Conservation (phyloP, 2,797 vertebrate species). For the Enteromius trimaculatus region DNA sequence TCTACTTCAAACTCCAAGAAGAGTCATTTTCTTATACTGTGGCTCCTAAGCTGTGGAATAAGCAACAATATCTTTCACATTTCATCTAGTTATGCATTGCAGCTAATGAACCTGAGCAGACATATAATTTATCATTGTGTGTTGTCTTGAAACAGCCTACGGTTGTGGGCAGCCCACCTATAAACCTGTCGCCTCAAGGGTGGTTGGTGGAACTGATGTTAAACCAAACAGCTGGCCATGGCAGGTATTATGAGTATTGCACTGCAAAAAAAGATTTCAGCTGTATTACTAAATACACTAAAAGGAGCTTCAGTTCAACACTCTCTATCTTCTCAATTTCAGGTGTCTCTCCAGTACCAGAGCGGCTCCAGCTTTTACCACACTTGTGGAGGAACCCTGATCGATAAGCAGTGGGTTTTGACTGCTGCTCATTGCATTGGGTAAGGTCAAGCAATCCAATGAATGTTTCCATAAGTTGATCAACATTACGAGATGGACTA, state of each 20-base stretch:
- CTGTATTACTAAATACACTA: neutral
- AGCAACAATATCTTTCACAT: neutral
- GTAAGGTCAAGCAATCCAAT: conserved; percentile 63
- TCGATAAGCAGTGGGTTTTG: conserved; percentile 83
- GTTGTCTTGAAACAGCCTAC: conserved; percentile 77
- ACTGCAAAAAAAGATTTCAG: neutral
- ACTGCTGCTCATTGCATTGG: conserved; percentile 91
- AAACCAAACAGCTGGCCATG: conserved; percentile 88
- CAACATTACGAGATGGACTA: neutral
- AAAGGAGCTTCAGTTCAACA: neutral
- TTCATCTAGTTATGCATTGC: neutral
- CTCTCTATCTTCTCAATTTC: conserved; percentile 33
- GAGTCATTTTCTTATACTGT: neutral
- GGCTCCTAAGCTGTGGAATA: neutral
- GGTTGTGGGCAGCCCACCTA: conserved; percentile 82
- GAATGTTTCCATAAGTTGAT: neutral
- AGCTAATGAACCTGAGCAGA: neutral
- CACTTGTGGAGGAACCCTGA: conserved; percentile 86
- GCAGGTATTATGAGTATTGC: conserved; percentile 79
- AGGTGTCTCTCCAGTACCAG: conserved; percentile 86
- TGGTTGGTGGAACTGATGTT: conserved; percentile 85
- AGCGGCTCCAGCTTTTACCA: conserved; percentile 76
- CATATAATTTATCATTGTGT: neutral
- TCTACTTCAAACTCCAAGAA: conserved; percentile 1
- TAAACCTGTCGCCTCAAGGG: conserved; percentile 68